Evolutionary conservation across 2,888 invertebrate species (phyloP).

Genomic region (Hyalella azteca): DNA sequence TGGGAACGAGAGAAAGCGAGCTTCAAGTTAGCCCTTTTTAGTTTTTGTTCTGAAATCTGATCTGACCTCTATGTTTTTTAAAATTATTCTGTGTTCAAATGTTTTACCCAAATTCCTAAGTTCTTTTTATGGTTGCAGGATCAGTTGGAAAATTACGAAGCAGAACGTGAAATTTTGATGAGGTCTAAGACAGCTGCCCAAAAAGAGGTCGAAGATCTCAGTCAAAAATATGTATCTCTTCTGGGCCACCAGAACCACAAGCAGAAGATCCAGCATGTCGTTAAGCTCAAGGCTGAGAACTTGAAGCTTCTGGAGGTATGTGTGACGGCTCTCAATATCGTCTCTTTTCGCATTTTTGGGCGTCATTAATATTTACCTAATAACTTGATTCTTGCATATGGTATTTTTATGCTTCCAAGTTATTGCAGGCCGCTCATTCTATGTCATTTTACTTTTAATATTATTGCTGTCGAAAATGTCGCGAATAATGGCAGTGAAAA

Average conservation of each 20-base stretch:
- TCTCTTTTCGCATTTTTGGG: no score
- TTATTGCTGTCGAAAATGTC: no score
- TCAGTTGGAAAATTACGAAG: slow-evolving; percentile 54
- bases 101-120: background rate
- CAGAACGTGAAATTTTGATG: slow-evolving; percentile 46
- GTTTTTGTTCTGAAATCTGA: background rate
- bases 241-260: slow-evolving; percentile 73
- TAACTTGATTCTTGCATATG: no score
- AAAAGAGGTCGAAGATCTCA: slow-evolving; percentile 49
- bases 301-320: slow-evolving; percentile 52
- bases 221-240: slow-evolving; percentile 67
- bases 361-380: no score
- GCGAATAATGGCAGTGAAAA: no score
- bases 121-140: slow-evolving; percentile 39
- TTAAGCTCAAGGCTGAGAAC: slow-evolving; percentile 61
- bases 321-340: no score
- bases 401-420: no score
- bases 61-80: background rate
- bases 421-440: no score
- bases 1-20: background rate
- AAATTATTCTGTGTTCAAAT: no score
- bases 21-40: background rate
- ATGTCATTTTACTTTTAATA: no score
- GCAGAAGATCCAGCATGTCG: slow-evolving; percentile 70
- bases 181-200: slow-evolving; percentile 48